Evolutionary conservation across 2,113 vertebrate genomes (phyloP).

Genomic region (Rhinoptilus africanus): DNA sequence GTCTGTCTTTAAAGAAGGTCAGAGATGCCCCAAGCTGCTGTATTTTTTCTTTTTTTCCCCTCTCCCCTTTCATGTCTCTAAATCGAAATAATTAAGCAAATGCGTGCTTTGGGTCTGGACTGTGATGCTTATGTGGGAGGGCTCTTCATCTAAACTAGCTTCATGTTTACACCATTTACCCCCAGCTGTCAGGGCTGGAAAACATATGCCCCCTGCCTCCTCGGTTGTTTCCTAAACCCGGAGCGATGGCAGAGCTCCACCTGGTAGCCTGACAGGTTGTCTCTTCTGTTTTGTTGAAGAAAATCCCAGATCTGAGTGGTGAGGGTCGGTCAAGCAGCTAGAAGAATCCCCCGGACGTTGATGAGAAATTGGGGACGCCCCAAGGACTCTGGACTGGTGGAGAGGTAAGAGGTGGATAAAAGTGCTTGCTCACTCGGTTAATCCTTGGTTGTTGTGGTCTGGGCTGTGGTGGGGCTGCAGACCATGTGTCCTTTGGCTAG

Average conservation of each 20-base stretch:
- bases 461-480: not conserved
- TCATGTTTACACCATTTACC: not conserved
- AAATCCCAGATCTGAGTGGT: not conserved
- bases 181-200: not conserved
- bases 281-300: slow-evolving; percentile 28
- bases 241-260: not conserved
- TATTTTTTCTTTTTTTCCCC: not conserved
- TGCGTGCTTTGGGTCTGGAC: not conserved
- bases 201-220: not conserved
- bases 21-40: not conserved
- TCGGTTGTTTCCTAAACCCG: not conserved
- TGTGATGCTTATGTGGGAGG: not conserved
- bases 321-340: not conserved
- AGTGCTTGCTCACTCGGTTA: not conserved
- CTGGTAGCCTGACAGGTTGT: not conserved
- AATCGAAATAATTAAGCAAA: slow-evolving; percentile 13
- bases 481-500: not conserved
- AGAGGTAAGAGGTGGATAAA: slow-evolving; percentile 44
- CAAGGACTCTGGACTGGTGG: not conserved
- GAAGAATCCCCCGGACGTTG: not conserved
- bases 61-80: not conserved
- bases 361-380: slow-evolving; percentile 1
- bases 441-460: not conserved
- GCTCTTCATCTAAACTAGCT: not conserved
- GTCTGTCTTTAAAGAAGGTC: not conserved